Base-by-base conservation (phyloP, 92 coral and sea anemone genomes). In the Nematostella vectensis region DNA sequence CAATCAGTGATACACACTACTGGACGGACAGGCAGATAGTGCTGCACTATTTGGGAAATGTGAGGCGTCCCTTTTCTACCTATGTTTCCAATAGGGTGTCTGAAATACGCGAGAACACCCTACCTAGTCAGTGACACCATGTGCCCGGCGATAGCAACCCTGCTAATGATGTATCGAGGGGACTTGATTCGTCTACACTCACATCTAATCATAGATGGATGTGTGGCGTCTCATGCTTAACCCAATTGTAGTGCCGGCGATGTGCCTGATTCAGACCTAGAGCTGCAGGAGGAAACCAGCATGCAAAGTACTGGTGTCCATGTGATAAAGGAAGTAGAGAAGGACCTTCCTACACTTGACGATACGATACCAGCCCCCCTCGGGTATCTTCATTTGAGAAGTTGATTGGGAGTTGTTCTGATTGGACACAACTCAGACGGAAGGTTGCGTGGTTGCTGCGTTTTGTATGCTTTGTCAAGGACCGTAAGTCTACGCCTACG, bases 61-160 rank as follows among this genome's bases (percentile, higher is more conserved):
- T 69, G 49, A 69, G 50, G 39, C 59, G 76, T 20, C 83, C 72
- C n/a, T 77, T 77, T 60, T 62, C 47, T 27, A 68, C 76, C 23
- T 68, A 59, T 33, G 76, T 59, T 18, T 63, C 75, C 57, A 67
- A 75, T 58, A 48, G 71, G 0, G 54, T 75, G 0, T 52, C 55
- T 47, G 76, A 75, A 47, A 75, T 74, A 17, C 28, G 63, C 22
- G 69, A 39, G 44, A 64, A 64, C 59, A 50, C 73, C 8, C 40
- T 24, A 11, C 72, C 66, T 2, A 44, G 57, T 24, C 57, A 72
- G 19, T 63, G 61, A 67, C 28, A 36, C 20, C 67, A 65, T 45
- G 57, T 67, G 3, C 75, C 75, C 3, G 70, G 76, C 27, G 21
- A 31, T 17, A 36, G 59, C 8, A 60, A 54, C 27, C 81, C 81